Percentiles rank a stretch among this genome's conserved stretches.
Conservation (phyloP, 2,113 vertebrate species). For the Gallinago undulata region DNA sequence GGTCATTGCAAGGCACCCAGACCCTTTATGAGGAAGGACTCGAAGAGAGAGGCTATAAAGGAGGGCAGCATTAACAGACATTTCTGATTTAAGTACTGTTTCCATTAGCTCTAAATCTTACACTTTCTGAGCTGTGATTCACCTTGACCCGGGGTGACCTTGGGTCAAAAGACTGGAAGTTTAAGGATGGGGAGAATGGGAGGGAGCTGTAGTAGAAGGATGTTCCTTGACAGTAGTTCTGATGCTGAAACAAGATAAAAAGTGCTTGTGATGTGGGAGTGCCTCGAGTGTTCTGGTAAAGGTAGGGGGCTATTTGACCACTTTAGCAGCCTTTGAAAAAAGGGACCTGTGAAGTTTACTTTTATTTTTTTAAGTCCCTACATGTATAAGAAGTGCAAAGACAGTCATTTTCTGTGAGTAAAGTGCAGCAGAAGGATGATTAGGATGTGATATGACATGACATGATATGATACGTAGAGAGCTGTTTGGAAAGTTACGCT, state of each 20-base stretch:
- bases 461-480: neutral
- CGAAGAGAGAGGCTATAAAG: neutral
- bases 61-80: neutral
- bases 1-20: neutral
- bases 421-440: neutral
- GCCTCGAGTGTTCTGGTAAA: neutral
- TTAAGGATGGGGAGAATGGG: neutral
- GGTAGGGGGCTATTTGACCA: neutral
- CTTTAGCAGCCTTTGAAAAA: neutral
- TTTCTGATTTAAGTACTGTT: neutral
- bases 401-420: neutral
- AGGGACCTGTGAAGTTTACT: neutral
- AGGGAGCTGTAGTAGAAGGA: neutral
- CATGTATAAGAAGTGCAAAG: neutral
- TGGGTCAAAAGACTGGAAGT: neutral
- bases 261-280: neutral
- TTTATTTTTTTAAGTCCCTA: neutral
- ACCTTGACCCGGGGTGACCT: neutral
- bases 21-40: neutral
- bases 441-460: no score
- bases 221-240: neutral
- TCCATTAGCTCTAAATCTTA: neutral
- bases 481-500: neutral
- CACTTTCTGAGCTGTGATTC: neutral
- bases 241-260: neutral